A percentile compares a stretch with the other conserved stretches of the same genome.
Conservation (phyloP, 2,797 vertebrate species). For the Enteromius anoplus region DNA sequence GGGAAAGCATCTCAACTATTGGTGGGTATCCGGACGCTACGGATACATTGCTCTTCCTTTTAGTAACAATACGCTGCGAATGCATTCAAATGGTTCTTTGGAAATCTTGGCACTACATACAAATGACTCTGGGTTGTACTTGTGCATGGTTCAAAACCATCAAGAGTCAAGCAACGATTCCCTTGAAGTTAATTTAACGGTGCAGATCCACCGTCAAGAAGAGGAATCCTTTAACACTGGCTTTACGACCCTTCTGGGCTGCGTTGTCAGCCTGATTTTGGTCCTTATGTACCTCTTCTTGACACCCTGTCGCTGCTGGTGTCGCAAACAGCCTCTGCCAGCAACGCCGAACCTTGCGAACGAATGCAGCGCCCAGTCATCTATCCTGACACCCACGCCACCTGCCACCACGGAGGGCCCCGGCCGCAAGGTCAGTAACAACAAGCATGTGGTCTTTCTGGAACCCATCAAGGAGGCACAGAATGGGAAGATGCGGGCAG, state of each 20-base stretch:
- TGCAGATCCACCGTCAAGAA: slow-evolving; percentile 61
- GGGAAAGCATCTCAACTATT: slow-evolving; percentile 66
- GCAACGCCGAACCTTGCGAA: slow-evolving; percentile 71
- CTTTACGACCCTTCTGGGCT: slow-evolving; percentile 91
- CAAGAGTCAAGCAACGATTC: slow-evolving; percentile 79
- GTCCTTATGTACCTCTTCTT: slow-evolving; percentile 91
- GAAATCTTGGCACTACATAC: slow-evolving; percentile 73
- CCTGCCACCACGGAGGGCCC: slow-evolving; percentile 81
- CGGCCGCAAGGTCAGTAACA: slow-evolving; percentile 86
- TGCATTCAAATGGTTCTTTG: slow-evolving; percentile 86
- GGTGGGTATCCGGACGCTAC: slow-evolving; percentile 85
- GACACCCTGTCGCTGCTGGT: slow-evolving; percentile 84
- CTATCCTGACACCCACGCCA: slow-evolving; percentile 86
- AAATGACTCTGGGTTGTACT: slow-evolving; percentile 84
- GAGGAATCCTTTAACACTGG: slow-evolving; percentile 88
- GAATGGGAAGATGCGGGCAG: slow-evolving; percentile 82
- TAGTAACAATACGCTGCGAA: slow-evolving; percentile 79
- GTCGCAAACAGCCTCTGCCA: slow-evolving; percentile 62
- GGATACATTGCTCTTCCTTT: slow-evolving; percentile 83
- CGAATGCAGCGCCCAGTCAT: slow-evolving; percentile 88
- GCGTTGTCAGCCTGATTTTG: slow-evolving; percentile 86
- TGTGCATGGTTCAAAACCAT: slow-evolving; percentile 82
- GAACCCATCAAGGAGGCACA: slow-evolving; percentile 89
- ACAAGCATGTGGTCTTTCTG: slow-evolving; percentile 94
- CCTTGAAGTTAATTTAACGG: slow-evolving; percentile 85